These are phyloP conservation scores for Pemphredon lugubris DNA, from an alignment of 2,888 invertebrate species.

Conservation along the genomic window DNA sequence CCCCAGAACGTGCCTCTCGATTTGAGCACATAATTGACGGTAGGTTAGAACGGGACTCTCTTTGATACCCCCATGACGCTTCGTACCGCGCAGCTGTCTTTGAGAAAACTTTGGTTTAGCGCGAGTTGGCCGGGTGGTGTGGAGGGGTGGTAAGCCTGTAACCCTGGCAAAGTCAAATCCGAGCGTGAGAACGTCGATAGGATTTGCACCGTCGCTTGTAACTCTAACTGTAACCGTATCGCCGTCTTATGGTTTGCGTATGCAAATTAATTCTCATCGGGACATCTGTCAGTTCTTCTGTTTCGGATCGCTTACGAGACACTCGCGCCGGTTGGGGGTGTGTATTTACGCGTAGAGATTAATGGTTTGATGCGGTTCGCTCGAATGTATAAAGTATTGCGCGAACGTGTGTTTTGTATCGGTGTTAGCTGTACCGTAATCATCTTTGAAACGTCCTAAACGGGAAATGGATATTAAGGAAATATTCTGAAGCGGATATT, in stretches of 20 bases:
- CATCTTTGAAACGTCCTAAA: too few species aligned
- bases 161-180: constrained; percentile 35
- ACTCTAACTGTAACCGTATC: constrained; percentile 26
- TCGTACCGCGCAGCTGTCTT: constrained; percentile 22
- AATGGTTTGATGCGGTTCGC: neutral
- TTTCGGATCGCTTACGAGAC: constrained; percentile 17
- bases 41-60: constrained; percentile 20
- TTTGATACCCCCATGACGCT: constrained; percentile 20
- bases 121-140: neutral
- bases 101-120: constrained; percentile 18
- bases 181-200: constrained; percentile 38
- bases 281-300: constrained; percentile 27
- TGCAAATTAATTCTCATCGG: constrained; percentile 29
- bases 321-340: neutral
- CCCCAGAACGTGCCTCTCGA: constrained; percentile 2
- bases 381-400: too few species aligned
- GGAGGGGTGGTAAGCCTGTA: neutral
- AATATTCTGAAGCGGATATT: too few species aligned
- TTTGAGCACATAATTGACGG: constrained; percentile 30
- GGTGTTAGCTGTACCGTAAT: too few species aligned
- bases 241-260: constrained; percentile 28
- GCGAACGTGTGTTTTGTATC: too few species aligned
- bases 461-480: too few species aligned
- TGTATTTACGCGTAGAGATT: neutral
- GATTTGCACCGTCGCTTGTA: constrained; percentile 29